phyloP scores from a whole-genome alignment of 2,113 vertebrate species.

The Monopterus albus region DNA sequence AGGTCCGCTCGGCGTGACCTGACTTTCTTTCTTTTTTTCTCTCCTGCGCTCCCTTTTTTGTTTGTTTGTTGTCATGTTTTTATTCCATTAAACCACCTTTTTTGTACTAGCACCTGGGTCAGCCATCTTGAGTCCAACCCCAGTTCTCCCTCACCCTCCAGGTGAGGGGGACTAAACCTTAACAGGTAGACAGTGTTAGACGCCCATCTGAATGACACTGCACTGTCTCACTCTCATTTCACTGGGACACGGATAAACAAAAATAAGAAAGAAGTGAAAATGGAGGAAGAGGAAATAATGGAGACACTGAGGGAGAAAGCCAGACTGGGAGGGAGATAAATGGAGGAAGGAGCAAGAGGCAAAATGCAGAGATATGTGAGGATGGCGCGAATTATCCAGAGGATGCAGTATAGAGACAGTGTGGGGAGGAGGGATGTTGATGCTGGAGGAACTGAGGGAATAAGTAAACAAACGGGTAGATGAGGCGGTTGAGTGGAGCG shows the following conservation, averaged over 20 bases:
- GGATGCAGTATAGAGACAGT: slow-evolving; percentile 26
- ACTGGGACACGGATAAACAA: slow-evolving; percentile 1
- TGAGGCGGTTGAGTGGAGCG: slow-evolving; percentile 65
- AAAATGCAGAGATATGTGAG: slow-evolving; percentile 21
- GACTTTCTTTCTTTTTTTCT: no score
- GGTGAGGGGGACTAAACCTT: no score
- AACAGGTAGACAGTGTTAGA: no score
- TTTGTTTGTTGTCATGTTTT: no score
- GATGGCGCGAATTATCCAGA: slow-evolving; percentile 40
- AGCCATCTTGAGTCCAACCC: no score
- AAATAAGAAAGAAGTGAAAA: background rate
- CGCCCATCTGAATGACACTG: background rate
- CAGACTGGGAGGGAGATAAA: slow-evolving; percentile 1
- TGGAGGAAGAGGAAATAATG: slow-evolving; percentile 13
- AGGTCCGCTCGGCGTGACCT: no score
- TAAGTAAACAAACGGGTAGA: slow-evolving; percentile 72
- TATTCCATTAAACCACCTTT: no score
- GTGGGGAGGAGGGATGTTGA: slow-evolving; percentile 40
- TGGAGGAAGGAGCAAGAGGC: slow-evolving; percentile 7
- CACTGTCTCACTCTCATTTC: background rate
- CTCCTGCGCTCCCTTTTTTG: no score
- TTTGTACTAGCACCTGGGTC: no score
- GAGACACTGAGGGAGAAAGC: background rate
- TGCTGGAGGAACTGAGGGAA: slow-evolving; percentile 58
- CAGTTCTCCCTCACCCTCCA: no score